Evolutionary conservation across 2,113 vertebrate species (phyloP).

Genomic region (Phainopepla nitens): DNA sequence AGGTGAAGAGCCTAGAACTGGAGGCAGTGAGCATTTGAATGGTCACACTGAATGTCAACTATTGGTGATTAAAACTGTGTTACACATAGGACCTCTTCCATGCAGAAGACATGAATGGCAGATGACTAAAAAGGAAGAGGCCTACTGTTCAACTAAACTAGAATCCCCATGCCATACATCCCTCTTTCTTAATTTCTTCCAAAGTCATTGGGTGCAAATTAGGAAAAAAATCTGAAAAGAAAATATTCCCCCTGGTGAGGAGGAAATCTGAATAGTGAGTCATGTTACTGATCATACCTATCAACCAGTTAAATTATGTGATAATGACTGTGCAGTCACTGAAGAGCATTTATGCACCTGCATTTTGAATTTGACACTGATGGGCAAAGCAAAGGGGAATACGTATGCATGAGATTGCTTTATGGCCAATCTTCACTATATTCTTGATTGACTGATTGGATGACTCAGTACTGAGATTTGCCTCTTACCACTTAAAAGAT

Average conservation of each 20-base stretch:
- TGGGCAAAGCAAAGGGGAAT: not conserved
- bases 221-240: not conserved
- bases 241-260: not conserved
- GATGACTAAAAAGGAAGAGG: not conserved
- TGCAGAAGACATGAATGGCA: not conserved
- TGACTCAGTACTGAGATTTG: slow-evolving; percentile 40
- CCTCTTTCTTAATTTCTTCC: not conserved
- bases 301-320: not conserved
- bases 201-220: not conserved
- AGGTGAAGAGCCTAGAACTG: not conserved
- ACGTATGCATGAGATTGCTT: not conserved
- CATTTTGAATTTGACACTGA: slow-evolving; percentile 26
- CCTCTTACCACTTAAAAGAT: not conserved
- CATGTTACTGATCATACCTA: not conserved
- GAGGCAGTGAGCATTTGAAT: not conserved
- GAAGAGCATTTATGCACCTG: slow-evolving; percentile 14
- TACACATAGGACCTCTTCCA: not conserved
- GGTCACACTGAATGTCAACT: not conserved
- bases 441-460: slow-evolving; percentile 47
- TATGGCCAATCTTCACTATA: slow-evolving; percentile 5
- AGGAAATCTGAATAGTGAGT: not conserved
- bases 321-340: not conserved
- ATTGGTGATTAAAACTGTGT: not conserved
- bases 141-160: not conserved
- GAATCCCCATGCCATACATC: not conserved